Conservation (phyloP, 2,113 vertebrate genomes). For the Pachycephala philippinensis region DNA sequence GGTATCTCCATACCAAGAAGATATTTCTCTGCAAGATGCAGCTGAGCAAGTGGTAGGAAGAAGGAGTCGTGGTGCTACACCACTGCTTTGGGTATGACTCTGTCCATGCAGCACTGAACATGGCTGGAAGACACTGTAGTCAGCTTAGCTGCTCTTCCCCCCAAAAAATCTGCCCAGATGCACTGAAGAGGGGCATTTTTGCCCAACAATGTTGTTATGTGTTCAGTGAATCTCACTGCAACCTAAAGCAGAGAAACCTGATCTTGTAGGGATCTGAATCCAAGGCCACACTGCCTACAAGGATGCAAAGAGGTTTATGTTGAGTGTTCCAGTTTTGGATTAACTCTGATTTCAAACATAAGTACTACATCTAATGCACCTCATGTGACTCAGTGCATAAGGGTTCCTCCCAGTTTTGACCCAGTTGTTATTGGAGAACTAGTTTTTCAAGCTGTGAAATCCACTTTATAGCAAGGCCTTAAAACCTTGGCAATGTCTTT, state of each 20-base stretch:
- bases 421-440: background rate
- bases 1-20: background rate
- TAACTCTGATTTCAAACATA: conserved; percentile 13
- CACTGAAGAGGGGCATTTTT: background rate
- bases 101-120: background rate
- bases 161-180: background rate
- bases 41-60: background rate
- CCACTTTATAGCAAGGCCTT: background rate
- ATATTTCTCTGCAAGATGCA: background rate
- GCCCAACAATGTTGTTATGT: rapidly evolving
- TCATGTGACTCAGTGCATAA: background rate
- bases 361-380: background rate
- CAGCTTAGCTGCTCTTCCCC: background rate
- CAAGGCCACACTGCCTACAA: background rate
- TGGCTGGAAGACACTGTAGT: background rate
- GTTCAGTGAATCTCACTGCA: background rate
- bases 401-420: conserved; percentile 21
- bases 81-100: background rate
- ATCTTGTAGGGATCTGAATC: background rate
- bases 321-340: background rate
- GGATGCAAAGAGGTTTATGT: background rate
- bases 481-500: conserved; percentile 47
- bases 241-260: background rate
- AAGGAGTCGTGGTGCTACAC: background rate
- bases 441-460: conserved; percentile 21